Evolutionary conservation across 2,888 invertebrate species (phyloP), one percentile per base, ranked within the genome.

Genomic region (Orthosia gothica): DNA sequence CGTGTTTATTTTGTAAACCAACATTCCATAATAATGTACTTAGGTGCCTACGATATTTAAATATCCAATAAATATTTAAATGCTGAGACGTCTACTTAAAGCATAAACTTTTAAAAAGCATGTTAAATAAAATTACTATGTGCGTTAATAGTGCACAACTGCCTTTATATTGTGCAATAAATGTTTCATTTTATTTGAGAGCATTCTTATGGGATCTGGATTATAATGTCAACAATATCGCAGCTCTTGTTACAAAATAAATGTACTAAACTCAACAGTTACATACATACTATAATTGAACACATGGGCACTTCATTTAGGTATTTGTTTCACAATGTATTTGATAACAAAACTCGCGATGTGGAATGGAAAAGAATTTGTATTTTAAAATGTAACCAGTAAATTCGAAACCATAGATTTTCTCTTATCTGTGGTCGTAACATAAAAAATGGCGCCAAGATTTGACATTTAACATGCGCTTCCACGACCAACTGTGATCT

Each of bases 141-240:
- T 9, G 1, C 18, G 20, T 15, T 49, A 59, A 58, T 26, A 52
- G 55, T 72, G 52, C 13, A 59, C 63, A 79, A 69, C 75, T 74
- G 67, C 59, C 49, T n/a, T 70, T 71, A 65, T 50, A 61, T 40
- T 67, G 74, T 40, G 55, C 16, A 83, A 68, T 72, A 65, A 71
- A 72, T 72, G 20, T 63, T 62, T 12, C 45, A 64, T 70, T 81
- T 80, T 80, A 79, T 76, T 78, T 71, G 16, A 18, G 45, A 66
- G 18, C 16, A 45, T 26, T 18, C 45, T n/a, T 69, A 59, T 72
- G 54, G 64, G 70, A 70, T 72, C 64, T 57, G n/a, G 70, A 82
- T 84, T 79, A 83, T 66, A 73, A 64, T 74, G 79, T 83, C 74
- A 79, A 73, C 63, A 74, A 78, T 84, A 76, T 79, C n/a, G 66